Conservation (phyloP, 2,888 invertebrate genomes). For the Fragum whitleyi region DNA sequence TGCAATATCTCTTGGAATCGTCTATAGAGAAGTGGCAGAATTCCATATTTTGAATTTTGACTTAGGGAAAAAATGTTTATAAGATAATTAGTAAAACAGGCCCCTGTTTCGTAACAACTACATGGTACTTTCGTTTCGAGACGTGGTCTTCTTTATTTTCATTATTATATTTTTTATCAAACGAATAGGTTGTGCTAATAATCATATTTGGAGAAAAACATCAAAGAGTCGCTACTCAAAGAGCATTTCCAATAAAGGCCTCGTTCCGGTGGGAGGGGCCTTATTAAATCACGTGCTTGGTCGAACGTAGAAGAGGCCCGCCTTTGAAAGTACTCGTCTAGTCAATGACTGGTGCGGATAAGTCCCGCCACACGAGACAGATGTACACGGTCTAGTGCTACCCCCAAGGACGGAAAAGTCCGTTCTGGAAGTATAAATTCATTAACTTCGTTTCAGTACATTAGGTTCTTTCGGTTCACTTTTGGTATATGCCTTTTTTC, state of each 20-base stretch:
- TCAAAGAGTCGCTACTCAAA: slow-evolving; percentile 9
- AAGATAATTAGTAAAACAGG: no score
- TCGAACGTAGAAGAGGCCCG: slow-evolving; percentile 26
- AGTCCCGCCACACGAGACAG: slow-evolving; percentile 25
- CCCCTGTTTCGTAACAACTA: no score
- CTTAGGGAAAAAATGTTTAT: no score
- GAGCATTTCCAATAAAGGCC: slow-evolving; percentile 15
- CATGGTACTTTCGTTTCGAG: no score
- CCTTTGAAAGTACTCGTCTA: slow-evolving; percentile 7
- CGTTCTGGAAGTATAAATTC: slow-evolving; percentile 19
- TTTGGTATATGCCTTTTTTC: slow-evolving; percentile 18
- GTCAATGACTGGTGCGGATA: neutral
- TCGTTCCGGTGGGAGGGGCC: slow-evolving; percentile 52
- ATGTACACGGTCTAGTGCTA: slow-evolving; percentile 14
- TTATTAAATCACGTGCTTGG: slow-evolving; percentile 59
- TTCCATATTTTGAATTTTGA: no score
- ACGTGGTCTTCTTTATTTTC: no score
- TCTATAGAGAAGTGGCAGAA: no score
- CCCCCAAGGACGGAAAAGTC: slow-evolving; percentile 8
- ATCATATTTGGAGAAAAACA: neutral
- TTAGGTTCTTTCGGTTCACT: slow-evolving; percentile 18
- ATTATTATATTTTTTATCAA: no score
- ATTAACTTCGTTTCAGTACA: slow-evolving; percentile 27
- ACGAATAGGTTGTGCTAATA: neutral
- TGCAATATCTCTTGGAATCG: no score